A percentile compares a stretch with the other conserved stretches of the same genome.
Conservation (phyloP, 1,140 invertebrate genomes). For the Thaumatotibia leucotreta region DNA sequence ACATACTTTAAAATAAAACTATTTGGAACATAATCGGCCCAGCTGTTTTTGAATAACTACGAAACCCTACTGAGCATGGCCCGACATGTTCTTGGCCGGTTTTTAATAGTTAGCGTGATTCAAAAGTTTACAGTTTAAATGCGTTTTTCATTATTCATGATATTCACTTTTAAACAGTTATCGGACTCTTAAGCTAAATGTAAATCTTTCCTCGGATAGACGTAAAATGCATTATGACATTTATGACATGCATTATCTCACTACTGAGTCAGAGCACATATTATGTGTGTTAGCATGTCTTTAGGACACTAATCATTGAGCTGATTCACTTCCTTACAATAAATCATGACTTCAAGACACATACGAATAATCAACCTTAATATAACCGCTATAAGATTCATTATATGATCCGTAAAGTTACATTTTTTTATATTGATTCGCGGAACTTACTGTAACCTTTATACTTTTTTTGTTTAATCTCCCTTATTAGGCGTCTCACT, state of each 20-base stretch:
- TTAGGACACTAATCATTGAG: conserved; percentile 3
- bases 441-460: conserved; percentile 4
- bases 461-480: not conserved
- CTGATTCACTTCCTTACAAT: not conserved
- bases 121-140: too few relatives aligned
- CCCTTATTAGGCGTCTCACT: not conserved
- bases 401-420: not conserved
- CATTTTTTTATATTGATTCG: not conserved
- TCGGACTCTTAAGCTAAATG: not conserved
- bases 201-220: not conserved
- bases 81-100: too few relatives aligned
- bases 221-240: not conserved
- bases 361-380: not conserved
- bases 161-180: too few relatives aligned
- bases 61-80: too few relatives aligned
- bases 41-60: too few relatives aligned
- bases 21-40: too few relatives aligned
- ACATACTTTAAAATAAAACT: too few relatives aligned
- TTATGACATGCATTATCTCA: not conserved
- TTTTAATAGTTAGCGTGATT: too few relatives aligned
- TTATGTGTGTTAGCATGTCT: not conserved
- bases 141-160: too few relatives aligned
- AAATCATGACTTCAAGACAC: not conserved
- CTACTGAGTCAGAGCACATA: not conserved
- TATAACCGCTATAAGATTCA: not conserved